These are phyloP conservation scores for Sebastes trivittatus DNA, from an alignment of 2,797 vertebrate genomes.

Conservation along the genomic window DNA sequence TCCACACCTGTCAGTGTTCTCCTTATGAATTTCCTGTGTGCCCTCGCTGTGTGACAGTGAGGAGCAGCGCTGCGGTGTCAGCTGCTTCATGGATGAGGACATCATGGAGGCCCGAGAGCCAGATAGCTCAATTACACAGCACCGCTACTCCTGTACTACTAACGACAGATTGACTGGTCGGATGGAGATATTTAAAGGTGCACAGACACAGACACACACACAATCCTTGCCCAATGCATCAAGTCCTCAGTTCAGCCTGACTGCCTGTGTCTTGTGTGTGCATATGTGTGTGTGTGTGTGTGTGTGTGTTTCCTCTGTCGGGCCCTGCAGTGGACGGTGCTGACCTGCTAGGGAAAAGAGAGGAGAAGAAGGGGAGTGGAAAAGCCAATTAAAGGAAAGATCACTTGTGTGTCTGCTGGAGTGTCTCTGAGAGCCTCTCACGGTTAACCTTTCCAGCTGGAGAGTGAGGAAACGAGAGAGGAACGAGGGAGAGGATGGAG, in stretches of 20 bases:
- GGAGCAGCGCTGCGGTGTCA: conserved; percentile 53
- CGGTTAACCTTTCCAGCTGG: conserved; percentile 81
- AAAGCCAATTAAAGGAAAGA: conserved; percentile 88
- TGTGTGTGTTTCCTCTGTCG: conserved; percentile 51
- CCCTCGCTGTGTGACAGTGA: conserved; percentile 57
- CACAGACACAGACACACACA: conserved; percentile 22
- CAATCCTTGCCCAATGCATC: conserved; percentile 45
- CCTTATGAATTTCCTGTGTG: conserved; percentile 56
- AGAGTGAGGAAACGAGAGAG: conserved; percentile 75
- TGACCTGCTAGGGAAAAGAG: conserved; percentile 82
- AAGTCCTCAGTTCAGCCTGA: conserved; percentile 77
- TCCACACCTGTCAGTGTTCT: conserved; percentile 55
- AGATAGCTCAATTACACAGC: conserved; percentile 74
- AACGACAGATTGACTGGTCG: conserved; percentile 68
- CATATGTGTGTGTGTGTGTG: background rate
- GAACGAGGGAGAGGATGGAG: conserved; percentile 70
- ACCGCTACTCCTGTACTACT: conserved; percentile 62
- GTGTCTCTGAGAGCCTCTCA: conserved; percentile 81
- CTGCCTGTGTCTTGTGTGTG: conserved; percentile 48
- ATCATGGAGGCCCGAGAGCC: conserved; percentile 62
- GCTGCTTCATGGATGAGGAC: conserved; percentile 75
- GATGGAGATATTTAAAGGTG: conserved; percentile 70
- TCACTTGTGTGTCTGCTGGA: conserved; percentile 83
- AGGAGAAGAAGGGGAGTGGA: conserved; percentile 79
- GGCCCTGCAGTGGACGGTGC: conserved; percentile 70